Evolutionary conservation across 2,113 vertebrate genomes (phyloP), one percentile per base, ranked within the genome.

Genomic region (Hyaena hyaena): DNA sequence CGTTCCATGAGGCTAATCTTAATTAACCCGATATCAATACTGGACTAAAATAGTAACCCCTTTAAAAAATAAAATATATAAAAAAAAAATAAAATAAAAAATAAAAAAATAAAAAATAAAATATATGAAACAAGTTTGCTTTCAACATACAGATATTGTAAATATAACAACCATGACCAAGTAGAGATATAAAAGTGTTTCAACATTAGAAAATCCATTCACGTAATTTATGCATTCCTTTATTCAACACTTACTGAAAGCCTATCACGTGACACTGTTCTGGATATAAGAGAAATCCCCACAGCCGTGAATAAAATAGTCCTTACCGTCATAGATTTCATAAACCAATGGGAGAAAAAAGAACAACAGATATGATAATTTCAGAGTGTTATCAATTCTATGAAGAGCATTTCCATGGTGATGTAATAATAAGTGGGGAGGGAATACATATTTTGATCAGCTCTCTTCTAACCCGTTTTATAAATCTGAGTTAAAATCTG

Each of bases 331-430:
- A 14, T 53, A 23, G 43, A 84, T 63, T 50, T 95, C 63, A 88
- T 71, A 88, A 79, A 77, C 28, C 83, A 33, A 7, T 58, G 39
- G 66, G 55, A 23, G 10, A 14, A 63, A 15, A 15, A 86, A 94
- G 90, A 96, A 81, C 11, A 89, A 94, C 16, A 88, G 58, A 81
- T 48, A 48, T 31, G 69, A 76, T 58, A 87, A 87, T 82, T 96
- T 91, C 68, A 77, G 48, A 63, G 50, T 82, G 74, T 45, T 87
- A 87, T 23, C 23, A 28, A 48, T 73, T 91, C 45, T 66, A 74
- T 58, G 58, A 95, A 87, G n/a, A 23, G 21, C n/a, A 83, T 77
- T 33, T 89, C 31, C 19, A 15, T 0, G 19, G 68, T 87, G 76
- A 48, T 50, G 11, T 74, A 76, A 76, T 66, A 74, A 90, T 66